phyloP scores from a whole-genome alignment of 1,140 invertebrate genomes.

The Drosophila lacertosa region DNA sequence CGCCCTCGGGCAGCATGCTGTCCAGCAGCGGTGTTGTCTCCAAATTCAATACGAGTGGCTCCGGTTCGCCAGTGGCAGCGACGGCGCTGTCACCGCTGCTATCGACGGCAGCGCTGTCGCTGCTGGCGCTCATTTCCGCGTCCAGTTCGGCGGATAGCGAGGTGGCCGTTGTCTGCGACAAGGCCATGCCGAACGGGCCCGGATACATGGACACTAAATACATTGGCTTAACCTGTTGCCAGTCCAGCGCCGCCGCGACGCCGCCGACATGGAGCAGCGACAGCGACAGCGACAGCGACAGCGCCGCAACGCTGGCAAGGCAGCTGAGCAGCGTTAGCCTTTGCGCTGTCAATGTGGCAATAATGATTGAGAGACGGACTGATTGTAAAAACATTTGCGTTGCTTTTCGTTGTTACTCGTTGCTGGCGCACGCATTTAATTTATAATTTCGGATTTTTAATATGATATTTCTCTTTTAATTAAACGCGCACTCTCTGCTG shows the following conservation, averaged over 20 bases:
- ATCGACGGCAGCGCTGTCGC: conserved; percentile 41
- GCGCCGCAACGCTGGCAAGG: conserved; percentile 5
- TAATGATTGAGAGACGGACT: conserved; percentile 37
- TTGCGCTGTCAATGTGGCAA: conserved; percentile 42
- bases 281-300: too few relatives aligned
- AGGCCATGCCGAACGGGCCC: conserved; percentile 48
- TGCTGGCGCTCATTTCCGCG: conserved; percentile 71
- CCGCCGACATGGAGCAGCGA: conserved; percentile 45
- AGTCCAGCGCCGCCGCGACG: conserved; percentile 60
- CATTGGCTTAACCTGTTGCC: conserved; percentile 81
- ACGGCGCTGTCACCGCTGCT: neutral
- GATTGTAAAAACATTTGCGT: conserved; percentile 75
- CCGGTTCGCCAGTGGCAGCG: conserved; percentile 30
- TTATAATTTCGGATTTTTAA: too few relatives aligned
- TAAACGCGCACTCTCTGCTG: conserved; percentile 14
- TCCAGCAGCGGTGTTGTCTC: conserved; percentile 68
- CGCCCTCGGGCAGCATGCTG: conserved; percentile 68
- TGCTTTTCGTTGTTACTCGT: conserved; percentile 34
- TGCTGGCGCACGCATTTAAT: conserved; percentile 68
- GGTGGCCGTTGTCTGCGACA: conserved; percentile 19
- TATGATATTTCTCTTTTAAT: conserved; percentile 18
- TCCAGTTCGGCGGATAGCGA: conserved; percentile 62
- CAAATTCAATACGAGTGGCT: conserved; percentile 70
- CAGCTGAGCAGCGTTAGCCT: conserved; percentile 18
- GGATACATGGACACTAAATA: conserved; percentile 79